These are phyloP conservation scores for Bursaphelenchus okinawaensis DNA, from an alignment of 2,888 invertebrate species.

Conservation along the genomic window DNA sequence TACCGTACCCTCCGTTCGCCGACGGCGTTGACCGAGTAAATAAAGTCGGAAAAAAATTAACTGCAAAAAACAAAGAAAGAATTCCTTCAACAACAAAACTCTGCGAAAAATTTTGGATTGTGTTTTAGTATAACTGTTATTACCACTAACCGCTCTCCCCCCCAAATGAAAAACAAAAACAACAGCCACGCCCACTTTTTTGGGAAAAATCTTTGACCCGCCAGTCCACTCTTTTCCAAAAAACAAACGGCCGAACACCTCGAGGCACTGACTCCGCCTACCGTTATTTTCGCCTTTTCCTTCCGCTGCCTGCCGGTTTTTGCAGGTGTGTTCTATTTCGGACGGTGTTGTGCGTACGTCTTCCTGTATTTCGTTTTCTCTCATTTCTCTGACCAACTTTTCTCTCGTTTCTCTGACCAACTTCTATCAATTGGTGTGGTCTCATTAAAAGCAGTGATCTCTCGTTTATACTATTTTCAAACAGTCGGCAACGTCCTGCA, in stretches of 20 bases:
- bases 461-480: not conserved
- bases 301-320: not conserved
- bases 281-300: not conserved
- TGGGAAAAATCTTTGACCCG: not conserved
- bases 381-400: not conserved
- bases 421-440: not conserved
- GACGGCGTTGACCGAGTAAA: not conserved
- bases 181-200: not conserved
- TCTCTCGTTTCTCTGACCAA: too few relatives aligned
- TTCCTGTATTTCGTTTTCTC: too few relatives aligned
- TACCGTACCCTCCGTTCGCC: not conserved
- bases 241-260: conserved; percentile 3
- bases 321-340: not conserved
- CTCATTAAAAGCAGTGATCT: not conserved
- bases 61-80: not conserved
- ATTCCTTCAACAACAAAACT: not conserved
- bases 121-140: not conserved
- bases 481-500: too few relatives aligned
- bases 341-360: not conserved
- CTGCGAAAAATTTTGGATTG: not conserved
- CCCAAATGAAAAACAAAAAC: not conserved
- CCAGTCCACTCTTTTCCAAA: not conserved
- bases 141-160: not conserved
- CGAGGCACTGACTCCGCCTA: not conserved
- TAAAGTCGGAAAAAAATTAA: not conserved